Conservation (phyloP, 1,140 invertebrate genomes). For the Heliconius hewitsoni region DNA sequence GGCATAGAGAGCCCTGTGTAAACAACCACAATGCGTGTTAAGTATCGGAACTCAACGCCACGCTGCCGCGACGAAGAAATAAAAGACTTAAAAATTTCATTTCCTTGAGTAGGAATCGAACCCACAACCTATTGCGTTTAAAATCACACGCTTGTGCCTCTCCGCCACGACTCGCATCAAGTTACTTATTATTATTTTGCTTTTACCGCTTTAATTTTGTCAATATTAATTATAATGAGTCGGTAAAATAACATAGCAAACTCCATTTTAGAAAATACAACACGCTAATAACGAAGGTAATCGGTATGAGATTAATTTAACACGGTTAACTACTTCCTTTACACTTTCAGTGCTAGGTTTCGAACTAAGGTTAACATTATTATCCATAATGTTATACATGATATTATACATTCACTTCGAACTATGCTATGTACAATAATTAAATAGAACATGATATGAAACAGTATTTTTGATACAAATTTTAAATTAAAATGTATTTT, state of each 20-base stretch:
- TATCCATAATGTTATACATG: background rate
- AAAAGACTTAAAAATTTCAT: no score
- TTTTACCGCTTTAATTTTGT: background rate
- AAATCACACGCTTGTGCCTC: no score
- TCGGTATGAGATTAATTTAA: slow-evolving; percentile 14
- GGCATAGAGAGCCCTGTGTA: no score
- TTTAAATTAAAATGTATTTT: no score
- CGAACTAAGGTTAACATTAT: slow-evolving; percentile 2
- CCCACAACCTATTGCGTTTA: no score
- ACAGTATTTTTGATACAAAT: background rate
- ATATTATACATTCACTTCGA: background rate
- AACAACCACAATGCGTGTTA: no score
- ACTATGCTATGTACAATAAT: background rate
- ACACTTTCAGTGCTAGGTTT: slow-evolving; percentile 11
- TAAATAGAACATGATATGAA: background rate
- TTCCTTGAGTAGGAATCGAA: no score
- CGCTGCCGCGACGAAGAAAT: no score
- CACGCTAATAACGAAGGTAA: slow-evolving; percentile 12
- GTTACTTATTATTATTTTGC: background rate
- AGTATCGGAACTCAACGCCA: no score
- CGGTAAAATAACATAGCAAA: background rate
- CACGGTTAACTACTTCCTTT: slow-evolving; percentile 13
- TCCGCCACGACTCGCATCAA: no score
- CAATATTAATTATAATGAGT: background rate
- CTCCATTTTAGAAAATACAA: slow-evolving; percentile 4